These are phyloP conservation scores for Opisthocomus hoazin DNA, from an alignment of 2,113 vertebrate genomes.

Conservation along the genomic window DNA sequence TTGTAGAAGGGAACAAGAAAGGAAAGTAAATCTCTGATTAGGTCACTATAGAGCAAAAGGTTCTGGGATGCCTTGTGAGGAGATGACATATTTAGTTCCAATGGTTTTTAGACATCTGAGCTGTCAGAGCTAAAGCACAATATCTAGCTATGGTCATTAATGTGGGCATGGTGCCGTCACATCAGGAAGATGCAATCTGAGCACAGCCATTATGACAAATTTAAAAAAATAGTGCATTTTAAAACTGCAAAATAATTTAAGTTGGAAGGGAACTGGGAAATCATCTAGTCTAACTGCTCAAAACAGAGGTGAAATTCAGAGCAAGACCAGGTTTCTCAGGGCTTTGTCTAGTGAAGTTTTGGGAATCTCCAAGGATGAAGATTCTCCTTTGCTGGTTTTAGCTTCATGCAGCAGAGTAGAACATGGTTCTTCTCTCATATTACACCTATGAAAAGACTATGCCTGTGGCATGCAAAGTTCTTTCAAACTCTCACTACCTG, in stretches of 20 bases:
- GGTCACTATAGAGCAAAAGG: not conserved
- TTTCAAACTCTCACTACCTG: not conserved
- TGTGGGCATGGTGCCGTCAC: accelerated
- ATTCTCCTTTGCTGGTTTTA: not conserved
- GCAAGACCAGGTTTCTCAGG: not conserved
- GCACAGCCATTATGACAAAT: not conserved
- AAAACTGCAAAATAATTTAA: not conserved
- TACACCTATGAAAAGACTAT: not conserved
- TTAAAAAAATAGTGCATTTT: not conserved
- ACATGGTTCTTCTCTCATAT: not conserved
- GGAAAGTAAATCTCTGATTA: not conserved
- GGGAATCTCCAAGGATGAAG: not conserved
- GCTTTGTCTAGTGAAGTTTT: not conserved
- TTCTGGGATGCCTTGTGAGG: accelerated
- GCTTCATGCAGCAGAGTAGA: not conserved
- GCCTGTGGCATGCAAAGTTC: not conserved
- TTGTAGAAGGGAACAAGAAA: not conserved
- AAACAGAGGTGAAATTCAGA: not conserved
- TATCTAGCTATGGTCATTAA: not conserved
- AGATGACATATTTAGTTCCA: not conserved
- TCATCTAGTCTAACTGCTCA: accelerated
- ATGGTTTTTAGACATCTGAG: not conserved
- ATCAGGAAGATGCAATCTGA: not conserved
- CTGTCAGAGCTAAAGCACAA: not conserved
- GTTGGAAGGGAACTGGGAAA: not conserved